Base-by-base conservation (phyloP, 2,888 invertebrate species). In the Phyto melanocephala region DNA sequence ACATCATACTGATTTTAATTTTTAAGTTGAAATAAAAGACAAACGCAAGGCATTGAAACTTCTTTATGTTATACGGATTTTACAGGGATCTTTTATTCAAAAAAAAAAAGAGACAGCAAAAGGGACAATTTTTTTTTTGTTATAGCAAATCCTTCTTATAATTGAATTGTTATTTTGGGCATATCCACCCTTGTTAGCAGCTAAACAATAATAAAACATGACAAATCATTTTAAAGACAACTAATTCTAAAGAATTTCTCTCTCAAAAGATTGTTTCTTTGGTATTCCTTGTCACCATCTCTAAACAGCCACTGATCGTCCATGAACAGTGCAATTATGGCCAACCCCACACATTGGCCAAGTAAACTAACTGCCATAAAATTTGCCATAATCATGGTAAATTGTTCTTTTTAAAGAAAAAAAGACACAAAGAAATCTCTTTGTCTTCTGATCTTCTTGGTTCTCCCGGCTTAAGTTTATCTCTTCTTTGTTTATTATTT, bases 281-380 rank as follows among this genome's bases (percentile, higher is more conserved):
- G 45, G 10, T 6, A 13, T 20, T 8, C 5, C 22, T 45, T 77
- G 62, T 81, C 56, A 77, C 28, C 22, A 20, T 67, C 17, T 40
- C 65, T 67, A 77, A 77, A 74, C 60, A 79, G 67, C 75, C 80
- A 71, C 81, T 84, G 85, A 85, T 80, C 71, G 79, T 77, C 63
- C 74, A 81, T 83, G 83, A 84, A 83, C 78, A 85, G 80, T 71
- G 80, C 85, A 85, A 84, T 84, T 85, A 78, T 78, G 52, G 60
- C 54, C 77, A 70, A 58, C 72, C 70, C 83, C 81, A 81, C 81
- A 85, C 56, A 75, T 81, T 54, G 42, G 52, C 20, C 20, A 20
- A 28, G 28, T 28, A 76, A 42, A 52, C 52, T 37, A 65, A 72
- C 62, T 47, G 22, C 62, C 71, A 56, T 71, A 79, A 78, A 78